Evolutionary conservation across 2,113 vertebrate species (phyloP).

Genomic region (Myiopsitta monachus): DNA sequence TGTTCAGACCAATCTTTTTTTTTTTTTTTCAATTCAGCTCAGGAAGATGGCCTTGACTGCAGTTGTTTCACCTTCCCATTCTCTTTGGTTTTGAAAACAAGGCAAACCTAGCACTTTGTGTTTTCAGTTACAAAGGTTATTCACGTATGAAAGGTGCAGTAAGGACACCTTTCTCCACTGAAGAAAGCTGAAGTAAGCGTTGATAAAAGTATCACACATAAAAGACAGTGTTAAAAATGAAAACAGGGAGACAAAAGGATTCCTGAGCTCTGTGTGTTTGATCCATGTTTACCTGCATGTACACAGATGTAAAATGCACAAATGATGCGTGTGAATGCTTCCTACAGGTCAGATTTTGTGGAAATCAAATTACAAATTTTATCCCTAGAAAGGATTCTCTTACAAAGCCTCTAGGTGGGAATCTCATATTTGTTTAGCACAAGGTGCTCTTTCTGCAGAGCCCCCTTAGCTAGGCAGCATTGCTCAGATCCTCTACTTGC

Average conservation of each 20-base stretch:
- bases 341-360: neutral
- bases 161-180: neutral
- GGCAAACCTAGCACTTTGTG: neutral
- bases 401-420: neutral
- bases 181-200: neutral
- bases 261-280: neutral
- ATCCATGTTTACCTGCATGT: neutral
- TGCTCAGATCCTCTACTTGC: neutral
- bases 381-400: neutral
- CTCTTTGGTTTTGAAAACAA: neutral
- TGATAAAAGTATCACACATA: neutral
- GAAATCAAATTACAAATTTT: neutral
- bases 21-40: neutral
- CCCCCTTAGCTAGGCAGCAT: neutral
- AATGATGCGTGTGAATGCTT: neutral
- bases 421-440: neutral
- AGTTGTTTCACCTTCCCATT: neutral
- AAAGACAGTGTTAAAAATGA: neutral
- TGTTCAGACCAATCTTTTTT: neutral
- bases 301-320: neutral
- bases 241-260: neutral
- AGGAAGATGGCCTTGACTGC: slow-evolving; percentile 3
- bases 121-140: neutral
- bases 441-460: neutral
- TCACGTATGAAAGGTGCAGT: neutral